Evolutionary conservation across 1,140 invertebrate genomes (phyloP).

Genomic region (Tetramorium alpestre): DNA sequence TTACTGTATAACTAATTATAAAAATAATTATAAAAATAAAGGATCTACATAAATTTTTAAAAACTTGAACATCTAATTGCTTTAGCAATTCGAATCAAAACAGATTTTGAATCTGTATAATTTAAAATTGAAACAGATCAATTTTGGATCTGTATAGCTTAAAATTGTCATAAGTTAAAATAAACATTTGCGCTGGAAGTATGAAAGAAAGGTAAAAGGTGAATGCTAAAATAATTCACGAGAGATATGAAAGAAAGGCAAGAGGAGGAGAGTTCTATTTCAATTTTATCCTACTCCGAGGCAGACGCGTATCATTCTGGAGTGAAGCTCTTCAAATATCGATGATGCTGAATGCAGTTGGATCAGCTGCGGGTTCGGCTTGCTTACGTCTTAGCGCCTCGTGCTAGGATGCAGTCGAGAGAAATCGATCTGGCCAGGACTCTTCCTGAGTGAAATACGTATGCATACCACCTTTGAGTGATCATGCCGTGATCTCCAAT

Average conservation of each 20-base stretch:
- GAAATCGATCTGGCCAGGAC: conserved; percentile 66
- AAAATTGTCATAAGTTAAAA: background rate
- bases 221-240: background rate
- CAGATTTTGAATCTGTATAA: background rate
- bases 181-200: background rate
- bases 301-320: background rate
- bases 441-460: conserved; percentile 1
- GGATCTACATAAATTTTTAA: background rate
- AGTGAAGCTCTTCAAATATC: conserved; percentile 21
- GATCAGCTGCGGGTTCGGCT: conserved; percentile 56
- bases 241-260: background rate
- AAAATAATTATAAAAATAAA: background rate
- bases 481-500: conserved; percentile 41
- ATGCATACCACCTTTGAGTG: conserved; percentile 12
- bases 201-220: conserved; percentile 1
- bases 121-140: too few relatives aligned
- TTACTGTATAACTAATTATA: background rate
- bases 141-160: background rate
- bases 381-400: conserved; percentile 2
- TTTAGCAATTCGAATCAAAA: background rate
- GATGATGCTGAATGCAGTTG: background rate
- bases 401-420: conserved; percentile 16
- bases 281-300: conserved; percentile 5
- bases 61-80: background rate
- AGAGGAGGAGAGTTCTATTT: background rate